phyloP scores from a whole-genome alignment of 2,113 vertebrate genomes.

The Prionailurus viverrinus region DNA sequence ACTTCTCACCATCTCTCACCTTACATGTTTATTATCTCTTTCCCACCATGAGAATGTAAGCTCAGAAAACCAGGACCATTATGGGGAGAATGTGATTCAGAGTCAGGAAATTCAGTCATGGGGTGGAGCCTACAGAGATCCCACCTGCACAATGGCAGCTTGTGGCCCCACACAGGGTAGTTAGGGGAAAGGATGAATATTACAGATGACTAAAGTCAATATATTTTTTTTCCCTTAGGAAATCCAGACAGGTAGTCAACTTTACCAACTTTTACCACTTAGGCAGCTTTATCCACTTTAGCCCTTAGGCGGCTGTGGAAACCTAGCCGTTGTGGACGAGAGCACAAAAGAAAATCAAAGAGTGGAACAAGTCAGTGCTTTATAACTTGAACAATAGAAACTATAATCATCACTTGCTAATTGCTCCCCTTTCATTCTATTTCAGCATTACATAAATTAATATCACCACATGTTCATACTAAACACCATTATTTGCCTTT shows the following conservation, averaged over 20 bases:
- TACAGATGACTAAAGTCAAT: background rate
- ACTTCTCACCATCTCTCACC: background rate
- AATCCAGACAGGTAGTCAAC: background rate
- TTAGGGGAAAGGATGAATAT: background rate
- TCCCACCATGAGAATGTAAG: background rate
- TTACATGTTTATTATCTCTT: conserved; percentile 13
- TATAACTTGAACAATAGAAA: background rate
- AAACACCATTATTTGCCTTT: background rate
- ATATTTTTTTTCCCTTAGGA: background rate
- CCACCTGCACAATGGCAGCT: background rate
- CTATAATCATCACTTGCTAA: background rate
- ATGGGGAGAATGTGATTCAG: conserved; percentile 62
- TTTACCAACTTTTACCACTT: background rate
- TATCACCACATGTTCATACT: background rate
- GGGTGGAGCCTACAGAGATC: background rate
- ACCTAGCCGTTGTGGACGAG: background rate
- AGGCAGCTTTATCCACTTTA: background rate
- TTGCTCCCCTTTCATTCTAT: background rate
- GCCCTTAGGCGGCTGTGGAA: background rate
- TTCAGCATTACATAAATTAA: background rate
- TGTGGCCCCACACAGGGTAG: background rate
- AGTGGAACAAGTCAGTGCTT: background rate
- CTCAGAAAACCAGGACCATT: background rate
- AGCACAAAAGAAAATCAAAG: background rate
- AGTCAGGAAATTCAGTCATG: conserved; percentile 72